These are phyloP conservation scores for Corythornis madagascariensis DNA, from an alignment of 2,113 vertebrate species.

Conservation along the genomic window DNA sequence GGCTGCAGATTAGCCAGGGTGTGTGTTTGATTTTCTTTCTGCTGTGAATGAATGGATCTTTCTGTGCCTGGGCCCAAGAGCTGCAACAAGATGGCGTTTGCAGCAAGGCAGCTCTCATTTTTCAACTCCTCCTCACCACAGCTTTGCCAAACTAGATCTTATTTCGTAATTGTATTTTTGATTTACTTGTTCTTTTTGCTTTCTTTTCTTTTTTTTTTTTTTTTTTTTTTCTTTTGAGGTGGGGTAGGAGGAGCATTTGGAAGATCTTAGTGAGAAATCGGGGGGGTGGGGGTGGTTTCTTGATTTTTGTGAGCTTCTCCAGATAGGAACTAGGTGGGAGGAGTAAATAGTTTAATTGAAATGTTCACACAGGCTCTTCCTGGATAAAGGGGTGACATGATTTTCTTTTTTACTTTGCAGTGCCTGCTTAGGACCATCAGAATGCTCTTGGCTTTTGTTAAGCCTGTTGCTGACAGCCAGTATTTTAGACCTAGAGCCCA, in stretches of 20 bases:
- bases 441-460: neutral
- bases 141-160: constrained; percentile 56
- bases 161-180: constrained; percentile 52
- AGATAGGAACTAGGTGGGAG: constrained; percentile 53
- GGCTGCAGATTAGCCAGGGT: constrained; percentile 40
- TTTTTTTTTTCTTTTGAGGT: neutral
- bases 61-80: constrained; percentile 75
- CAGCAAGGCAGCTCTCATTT: constrained; percentile 72
- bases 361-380: constrained; percentile 8
- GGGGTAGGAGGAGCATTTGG: neutral
- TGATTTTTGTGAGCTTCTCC: neutral
- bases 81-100: constrained; percentile 83
- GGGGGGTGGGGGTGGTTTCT: neutral
- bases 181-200: constrained; percentile 19
- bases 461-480: neutral
- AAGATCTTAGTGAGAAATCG: neutral
- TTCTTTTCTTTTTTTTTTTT: neutral
- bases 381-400: neutral
- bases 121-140: constrained; percentile 64
- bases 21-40: constrained; percentile 62
- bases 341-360: constrained; percentile 58
- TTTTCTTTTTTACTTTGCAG: constrained; percentile 10
- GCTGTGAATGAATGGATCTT: constrained; percentile 78
- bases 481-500: neutral
- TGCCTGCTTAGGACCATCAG: neutral